Evolutionary conservation across 2,113 vertebrate species (phyloP), one percentile per base, ranked within the genome.

Genomic region (Phyllopteryx taeniolatus): DNA sequence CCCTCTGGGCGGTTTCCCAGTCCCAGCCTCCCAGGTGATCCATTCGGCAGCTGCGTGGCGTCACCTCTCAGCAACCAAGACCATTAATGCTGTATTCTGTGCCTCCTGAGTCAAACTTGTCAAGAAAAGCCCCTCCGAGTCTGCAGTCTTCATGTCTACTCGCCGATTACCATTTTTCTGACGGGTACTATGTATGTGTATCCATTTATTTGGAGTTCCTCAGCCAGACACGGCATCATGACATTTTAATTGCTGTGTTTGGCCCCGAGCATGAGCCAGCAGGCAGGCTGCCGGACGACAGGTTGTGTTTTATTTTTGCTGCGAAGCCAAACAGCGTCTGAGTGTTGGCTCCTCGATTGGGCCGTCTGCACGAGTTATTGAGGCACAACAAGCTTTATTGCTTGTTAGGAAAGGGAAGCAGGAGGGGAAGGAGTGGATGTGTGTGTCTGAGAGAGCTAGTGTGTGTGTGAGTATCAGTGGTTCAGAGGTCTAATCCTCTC

Each of bases 251-350:
- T 84, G 83, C 85, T 78, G 64, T 80, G 69, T 81, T 85, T 75
- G 68, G 79, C 83, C 49, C 68, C 17, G 63, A 67, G 61, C 72
- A 31, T 31, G 67, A 70, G 67, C 75, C 49, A 2, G 49, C 49
- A 51, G 49, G 49, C 73, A 51, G 17, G 49, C 49, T 19, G 75
- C 66, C 75, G 85, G 77, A 80, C 80, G 74, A 67, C 77, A 80
- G 83, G 85, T 86, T 86, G 72, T 71, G 63, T 79, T 86, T 86
- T 87, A 74, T 84, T 80, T 85, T 85, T 83, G n/a, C 75, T 35
- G 49, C 71, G 77, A 84, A 80, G 80, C 76, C 79, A 85, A 87
- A 83, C 81, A 85, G 78, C 76, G 74, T 83, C 70, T 64, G 80
- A 86, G 76, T 79, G 79, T 74, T 67, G 22, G 68, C 81, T 87